Base-by-base conservation (phyloP, 2,113 vertebrate genomes). In the Oreochromis spilurus region DNA sequence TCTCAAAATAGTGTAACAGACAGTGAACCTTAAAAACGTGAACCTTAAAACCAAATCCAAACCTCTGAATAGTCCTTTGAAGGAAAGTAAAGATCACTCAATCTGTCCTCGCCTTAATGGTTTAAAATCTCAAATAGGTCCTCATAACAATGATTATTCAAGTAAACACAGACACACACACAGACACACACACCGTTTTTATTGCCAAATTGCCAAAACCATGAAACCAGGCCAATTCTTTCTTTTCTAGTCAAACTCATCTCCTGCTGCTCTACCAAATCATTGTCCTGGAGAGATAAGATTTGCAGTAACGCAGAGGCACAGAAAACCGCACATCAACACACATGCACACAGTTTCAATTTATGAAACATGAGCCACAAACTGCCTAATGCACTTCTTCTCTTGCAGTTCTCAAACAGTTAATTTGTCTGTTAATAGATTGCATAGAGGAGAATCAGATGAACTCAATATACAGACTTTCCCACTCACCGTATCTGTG, bases 151-250 rank as follows among this genome's bases (percentile, higher is more conserved):
- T 50, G 6, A 26, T 77, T 77, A 12, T 19, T 75, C 24, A 75
- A 19, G 24, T 45, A 26, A 26, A 45, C 40, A 72, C 67, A 45
- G 3, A 72, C 48, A 67, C 43, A 60, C 38, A 43, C 36, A 67
- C 11, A 67, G 5, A 65, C 57, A 17, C 38, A 6, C 17, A 53
- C n/a, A 19, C 21, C 0, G 1, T 6, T 55, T 58, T 65, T 89
- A 13, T 55, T 43, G 17, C 10, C 52, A 77, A 19, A 45, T 34
- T 58, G 11, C 16, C 45, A 50, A 77, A 77, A 77, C 24, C 40
- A 48, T 0, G 0, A 26, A 75, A 48, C 6, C 24, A 19, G 70
- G 40, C 9, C 0, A 0, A 75, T 75, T 75, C 24, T 29, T 6
- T 29, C 21, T 48, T 48, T 75, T 84, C 45, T 9, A 17, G n/a